Conservation (phyloP, 2,797 vertebrate genomes). For the Periophthalmus magnuspinnatus region DNA sequence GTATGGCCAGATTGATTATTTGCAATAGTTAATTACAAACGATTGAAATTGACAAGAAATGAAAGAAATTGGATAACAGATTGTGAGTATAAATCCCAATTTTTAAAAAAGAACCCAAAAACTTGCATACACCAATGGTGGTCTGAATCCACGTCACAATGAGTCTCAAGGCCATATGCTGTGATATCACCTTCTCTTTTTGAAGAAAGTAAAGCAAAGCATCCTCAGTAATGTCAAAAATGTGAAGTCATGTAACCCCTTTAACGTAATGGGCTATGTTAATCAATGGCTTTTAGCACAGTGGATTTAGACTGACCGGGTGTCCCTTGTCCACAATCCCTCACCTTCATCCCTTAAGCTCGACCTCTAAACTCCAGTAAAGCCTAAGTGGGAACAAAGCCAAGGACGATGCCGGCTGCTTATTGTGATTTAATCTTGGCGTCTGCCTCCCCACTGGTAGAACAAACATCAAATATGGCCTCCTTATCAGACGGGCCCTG, state of each 20-base stretch:
- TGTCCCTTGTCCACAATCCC: conserved; percentile 59
- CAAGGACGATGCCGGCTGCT: conserved; percentile 70
- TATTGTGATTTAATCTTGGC: conserved; percentile 76
- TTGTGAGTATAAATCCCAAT: no score
- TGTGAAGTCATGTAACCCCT: conserved; percentile 14
- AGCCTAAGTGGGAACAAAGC: conserved; percentile 62
- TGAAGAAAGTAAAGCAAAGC: background rate
- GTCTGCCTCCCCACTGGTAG: conserved; percentile 48
- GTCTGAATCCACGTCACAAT: no score
- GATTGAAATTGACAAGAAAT: no score
- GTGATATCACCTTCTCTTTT: no score
- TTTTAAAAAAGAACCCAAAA: no score
- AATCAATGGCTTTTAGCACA: conserved; percentile 63
- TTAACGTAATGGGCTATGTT: conserved; percentile 53
- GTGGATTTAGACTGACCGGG: conserved; percentile 55
- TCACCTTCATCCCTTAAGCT: conserved; percentile 65
- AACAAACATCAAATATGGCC: conserved; percentile 77
- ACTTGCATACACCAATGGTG: no score
- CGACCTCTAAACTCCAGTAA: conserved; percentile 66
- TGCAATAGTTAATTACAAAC: no score
- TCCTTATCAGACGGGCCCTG: conserved; percentile 67
- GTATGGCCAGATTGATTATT: no score
- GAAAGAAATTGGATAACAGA: no score
- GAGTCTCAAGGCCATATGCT: no score
- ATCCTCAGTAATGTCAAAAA: conserved; percentile 37